Conservation (phyloP, 1,140 invertebrate genomes). For the Antheraea pernyi region DNA sequence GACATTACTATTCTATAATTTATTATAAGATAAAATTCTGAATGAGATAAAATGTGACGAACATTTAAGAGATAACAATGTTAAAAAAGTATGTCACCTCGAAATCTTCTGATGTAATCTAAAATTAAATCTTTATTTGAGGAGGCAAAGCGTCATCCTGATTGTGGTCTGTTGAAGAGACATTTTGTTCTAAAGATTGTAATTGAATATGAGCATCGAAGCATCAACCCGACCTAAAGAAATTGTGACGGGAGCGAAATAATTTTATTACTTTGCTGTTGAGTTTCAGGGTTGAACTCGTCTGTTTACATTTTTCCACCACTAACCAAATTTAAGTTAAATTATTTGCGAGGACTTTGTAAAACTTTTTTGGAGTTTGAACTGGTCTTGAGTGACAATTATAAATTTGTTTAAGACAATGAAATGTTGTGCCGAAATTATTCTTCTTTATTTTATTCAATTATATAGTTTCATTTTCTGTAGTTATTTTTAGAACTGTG, state of each 20-base stretch:
- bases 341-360: background rate
- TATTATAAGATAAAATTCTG: too few relatives aligned
- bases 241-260: constrained; percentile 55
- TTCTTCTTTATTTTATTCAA: too few relatives aligned
- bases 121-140: constrained; percentile 58
- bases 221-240: constrained; percentile 43
- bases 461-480: too few relatives aligned
- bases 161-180: constrained; percentile 44
- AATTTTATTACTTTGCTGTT: constrained; percentile 46
- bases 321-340: background rate
- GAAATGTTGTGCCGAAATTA: too few relatives aligned
- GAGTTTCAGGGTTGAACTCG: constrained; percentile 13
- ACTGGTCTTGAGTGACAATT: background rate
- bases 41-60: background rate
- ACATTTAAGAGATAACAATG: constrained; percentile 14
- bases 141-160: constrained; percentile 41
- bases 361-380: background rate
- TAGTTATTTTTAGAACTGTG: too few relatives aligned
- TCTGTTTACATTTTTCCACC: constrained; percentile 3
- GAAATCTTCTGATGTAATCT: constrained; percentile 45
- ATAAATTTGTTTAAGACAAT: background rate
- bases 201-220: constrained; percentile 53
- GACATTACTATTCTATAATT: background rate
- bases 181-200: constrained; percentile 61
- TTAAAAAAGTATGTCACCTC: constrained; percentile 37